These are phyloP conservation scores for Aphelenchoides avenae DNA, from an alignment of 1,140 invertebrate species.

Conservation along the genomic window DNA sequence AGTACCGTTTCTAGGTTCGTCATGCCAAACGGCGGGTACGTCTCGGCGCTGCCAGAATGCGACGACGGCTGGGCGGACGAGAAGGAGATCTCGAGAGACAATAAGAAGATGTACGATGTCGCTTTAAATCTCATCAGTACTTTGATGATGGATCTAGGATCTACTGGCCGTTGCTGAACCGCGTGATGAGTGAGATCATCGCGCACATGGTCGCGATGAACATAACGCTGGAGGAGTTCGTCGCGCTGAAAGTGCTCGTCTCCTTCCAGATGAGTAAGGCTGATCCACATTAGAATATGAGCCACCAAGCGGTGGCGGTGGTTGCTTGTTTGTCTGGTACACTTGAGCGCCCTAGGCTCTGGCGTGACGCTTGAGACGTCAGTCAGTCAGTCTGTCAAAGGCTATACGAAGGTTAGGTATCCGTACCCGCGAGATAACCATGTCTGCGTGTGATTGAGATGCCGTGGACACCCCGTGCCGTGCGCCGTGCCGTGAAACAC, in stretches of 20 bases:
- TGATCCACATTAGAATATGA: too few species aligned
- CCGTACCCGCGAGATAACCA: too few species aligned
- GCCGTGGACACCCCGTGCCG: too few species aligned
- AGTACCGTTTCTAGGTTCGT: too few species aligned
- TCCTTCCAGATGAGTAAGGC: constrained; percentile 53
- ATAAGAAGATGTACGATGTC: constrained; percentile 42
- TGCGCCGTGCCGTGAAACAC: too few species aligned
- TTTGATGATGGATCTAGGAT: constrained; percentile 43
- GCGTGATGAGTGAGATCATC: constrained; percentile 52
- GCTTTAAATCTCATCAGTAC: background rate
- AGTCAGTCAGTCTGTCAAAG: too few species aligned
- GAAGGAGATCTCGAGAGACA: constrained; percentile 49
- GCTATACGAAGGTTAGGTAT: too few species aligned
- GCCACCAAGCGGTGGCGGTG: too few species aligned
- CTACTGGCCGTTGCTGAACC: constrained; percentile 52
- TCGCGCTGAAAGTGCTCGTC: constrained; percentile 55
- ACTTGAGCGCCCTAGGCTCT: too few species aligned
- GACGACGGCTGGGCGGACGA: constrained; percentile 57
- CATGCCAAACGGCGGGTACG: constrained; percentile 55
- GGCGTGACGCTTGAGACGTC: too few species aligned
- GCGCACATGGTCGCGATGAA: constrained; percentile 45
- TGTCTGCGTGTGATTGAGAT: too few species aligned
- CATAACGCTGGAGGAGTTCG: constrained; percentile 57
- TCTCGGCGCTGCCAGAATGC: constrained; percentile 41
- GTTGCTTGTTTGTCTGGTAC: too few species aligned